Base-by-base conservation (phyloP, 2,888 invertebrate genomes). In the Opisthograptis luteolata region DNA sequence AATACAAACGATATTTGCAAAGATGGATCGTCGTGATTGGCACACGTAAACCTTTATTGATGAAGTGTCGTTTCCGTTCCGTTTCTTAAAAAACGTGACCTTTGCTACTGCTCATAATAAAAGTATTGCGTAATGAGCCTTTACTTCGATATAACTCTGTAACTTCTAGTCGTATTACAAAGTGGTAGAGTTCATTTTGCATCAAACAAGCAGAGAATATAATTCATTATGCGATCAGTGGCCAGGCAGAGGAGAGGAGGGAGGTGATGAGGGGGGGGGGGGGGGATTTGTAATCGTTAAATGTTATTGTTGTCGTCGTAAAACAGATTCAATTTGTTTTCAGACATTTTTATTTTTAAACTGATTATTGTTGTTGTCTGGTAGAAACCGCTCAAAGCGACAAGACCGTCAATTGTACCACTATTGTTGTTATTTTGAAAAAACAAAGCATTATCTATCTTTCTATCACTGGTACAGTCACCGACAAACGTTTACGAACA, bases 71-170 rank as follows among this genome's bases (percentile, higher is more conserved):
- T 1, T 32, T 25, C 25, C 15, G 9, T 20, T 24, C 17, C 55
- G 54, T 58, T 52, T 67, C 62, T 61, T 68, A 72, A 9, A 35
- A 36, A 9, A 20, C 9, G 3, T 9, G 40, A 50, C 44, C 76
- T 73, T 75, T 73, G 68, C 74, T 73, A 78, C 50, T 50, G 50
- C 1, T n/a, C 9, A n/a, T 17, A n/a, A 13, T 2, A 35, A 41
- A 19, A 25, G n/a, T 30, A 31, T 36, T 36, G 42, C 30, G 25
- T 25, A 36, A 47, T 10, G 31, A 8, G 13, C 40, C 40, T 51
- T 43, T 27, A 19, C 44, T 44, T 39, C 35, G 55, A 55, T 60
- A 49, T 61, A 9, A 12, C 35, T 28, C 13, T 9, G 9, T 8
- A 19, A 47, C 42, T 53, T 32, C 30, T 40, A 27, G 42, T 51